These are phyloP conservation scores for Borostomias antarcticus DNA, from an alignment of 2,797 vertebrate genomes.

Conservation along the genomic window DNA sequence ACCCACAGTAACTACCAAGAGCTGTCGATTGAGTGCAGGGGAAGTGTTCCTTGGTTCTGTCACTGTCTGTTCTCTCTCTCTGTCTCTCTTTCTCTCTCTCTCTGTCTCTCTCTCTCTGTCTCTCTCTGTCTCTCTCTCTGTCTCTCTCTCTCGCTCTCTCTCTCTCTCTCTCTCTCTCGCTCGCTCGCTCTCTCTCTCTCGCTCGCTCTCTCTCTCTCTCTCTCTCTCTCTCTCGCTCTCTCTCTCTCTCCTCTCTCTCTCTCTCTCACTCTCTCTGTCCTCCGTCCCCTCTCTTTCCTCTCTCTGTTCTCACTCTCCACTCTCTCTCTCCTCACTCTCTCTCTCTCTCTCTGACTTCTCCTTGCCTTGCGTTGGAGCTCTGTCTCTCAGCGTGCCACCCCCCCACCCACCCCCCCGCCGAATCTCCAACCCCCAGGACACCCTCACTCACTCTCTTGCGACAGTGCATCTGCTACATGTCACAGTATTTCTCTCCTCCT, in stretches of 20 bases:
- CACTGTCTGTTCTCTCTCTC: background rate
- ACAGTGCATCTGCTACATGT: too few species aligned
- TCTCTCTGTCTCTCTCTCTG: background rate
- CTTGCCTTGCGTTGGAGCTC: too few species aligned
- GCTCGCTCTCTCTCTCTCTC: background rate
- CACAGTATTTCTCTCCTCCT: conserved; percentile 24
- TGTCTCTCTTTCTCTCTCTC: background rate
- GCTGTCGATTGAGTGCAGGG: background rate
- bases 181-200: background rate
- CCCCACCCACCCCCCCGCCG: too few species aligned
- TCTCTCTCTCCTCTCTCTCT: background rate
- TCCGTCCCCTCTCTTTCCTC: conserved; percentile 24
- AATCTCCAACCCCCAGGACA: too few species aligned
- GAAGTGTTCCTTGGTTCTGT: background rate
- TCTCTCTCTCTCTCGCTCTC: background rate
- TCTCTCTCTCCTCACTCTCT: too few species aligned
- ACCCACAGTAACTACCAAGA: background rate
- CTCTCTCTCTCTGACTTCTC: conserved; percentile 11
- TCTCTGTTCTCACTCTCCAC: too few species aligned
- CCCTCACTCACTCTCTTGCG: background rate
- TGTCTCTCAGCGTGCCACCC: too few species aligned
- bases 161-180: background rate
- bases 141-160: conserved; percentile 6
- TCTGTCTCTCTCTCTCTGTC: background rate
- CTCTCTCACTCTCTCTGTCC: conserved; percentile 19